A percentile compares a stretch with the other conserved stretches of the same genome.
These are phyloP conservation scores for Archegozetes longisetosus DNA, from an alignment of 1,140 invertebrate genomes.

Conservation along the genomic window DNA sequence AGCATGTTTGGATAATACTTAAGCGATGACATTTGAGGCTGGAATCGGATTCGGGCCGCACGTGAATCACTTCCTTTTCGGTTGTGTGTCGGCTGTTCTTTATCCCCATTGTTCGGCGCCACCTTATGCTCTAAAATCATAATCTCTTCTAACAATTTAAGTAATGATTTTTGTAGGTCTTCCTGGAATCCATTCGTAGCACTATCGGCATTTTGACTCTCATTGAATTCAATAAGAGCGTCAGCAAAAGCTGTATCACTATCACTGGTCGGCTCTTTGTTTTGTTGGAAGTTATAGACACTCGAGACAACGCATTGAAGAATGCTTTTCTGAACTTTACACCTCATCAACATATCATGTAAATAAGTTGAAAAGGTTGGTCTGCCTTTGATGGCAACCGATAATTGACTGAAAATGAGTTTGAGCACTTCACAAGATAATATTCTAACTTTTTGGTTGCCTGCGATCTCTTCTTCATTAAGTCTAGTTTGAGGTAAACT, in stretches of 20 bases:
- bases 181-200: slow-evolving; percentile 16
- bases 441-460: slow-evolving; percentile 55
- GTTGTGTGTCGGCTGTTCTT: not conserved
- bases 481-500: slow-evolving; percentile 43
- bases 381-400: slow-evolving; percentile 11
- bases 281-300: slow-evolving; percentile 43
- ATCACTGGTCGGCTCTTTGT: slow-evolving; percentile 1
- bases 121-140: slow-evolving; percentile 17
- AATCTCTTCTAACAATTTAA: slow-evolving; percentile 18
- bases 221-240: slow-evolving; percentile 66
- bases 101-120: slow-evolving; percentile 6
- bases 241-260: slow-evolving; percentile 43
- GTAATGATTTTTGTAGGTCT: slow-evolving; percentile 17
- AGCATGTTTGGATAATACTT: slow-evolving; percentile 28
- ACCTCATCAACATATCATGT: slow-evolving; percentile 56
- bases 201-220: slow-evolving; percentile 31
- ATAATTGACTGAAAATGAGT: slow-evolving; percentile 16
- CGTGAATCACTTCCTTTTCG: slow-evolving; percentile 2
- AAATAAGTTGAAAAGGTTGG: slow-evolving; percentile 61
- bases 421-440: slow-evolving; percentile 33
- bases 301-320: slow-evolving; percentile 65
- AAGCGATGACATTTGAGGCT: slow-evolving; percentile 16
- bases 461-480: slow-evolving; percentile 51
- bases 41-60: slow-evolving; percentile 11
- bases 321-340: slow-evolving; percentile 75